Conservation (phyloP, 2,113 vertebrate genomes). For the Chrysochloris asiatica region DNA sequence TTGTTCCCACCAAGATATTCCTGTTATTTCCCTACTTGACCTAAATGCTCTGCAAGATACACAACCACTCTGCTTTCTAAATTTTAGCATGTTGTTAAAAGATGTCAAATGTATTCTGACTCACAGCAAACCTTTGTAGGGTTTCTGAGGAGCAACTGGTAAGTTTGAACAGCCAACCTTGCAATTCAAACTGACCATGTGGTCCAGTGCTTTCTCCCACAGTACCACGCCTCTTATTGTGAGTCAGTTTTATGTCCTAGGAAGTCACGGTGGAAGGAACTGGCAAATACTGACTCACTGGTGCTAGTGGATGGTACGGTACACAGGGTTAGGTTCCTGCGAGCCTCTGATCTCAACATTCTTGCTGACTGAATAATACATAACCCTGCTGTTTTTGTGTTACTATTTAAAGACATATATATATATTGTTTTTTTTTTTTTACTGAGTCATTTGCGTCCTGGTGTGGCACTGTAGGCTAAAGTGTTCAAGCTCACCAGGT, state of each 20-base stretch:
- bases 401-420: not conserved
- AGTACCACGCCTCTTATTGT: too few relatives aligned
- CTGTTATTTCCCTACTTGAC: not conserved
- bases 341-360: not conserved
- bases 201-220: too few relatives aligned
- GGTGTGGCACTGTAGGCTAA: too few relatives aligned
- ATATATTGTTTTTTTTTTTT: too few relatives aligned
- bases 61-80: not conserved
- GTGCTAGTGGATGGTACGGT: not conserved
- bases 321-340: not conserved
- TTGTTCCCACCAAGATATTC: not conserved
- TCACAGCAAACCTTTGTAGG: too few relatives aligned
- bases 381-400: not conserved
- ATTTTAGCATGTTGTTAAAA: not conserved
- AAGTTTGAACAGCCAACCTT: too few relatives aligned
- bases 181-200: too few relatives aligned
- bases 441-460: too few relatives aligned
- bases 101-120: too few relatives aligned
- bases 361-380: not conserved
- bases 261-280: not conserved
- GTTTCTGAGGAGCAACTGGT: too few relatives aligned
- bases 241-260: not conserved
- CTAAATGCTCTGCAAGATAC: not conserved
- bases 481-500: too few relatives aligned
- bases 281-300: not conserved